A percentile compares a stretch with the other conserved stretches of the same genome.
phyloP scores from a whole-genome alignment of 2,797 vertebrate genomes.

The Syngnathus acus region DNA sequence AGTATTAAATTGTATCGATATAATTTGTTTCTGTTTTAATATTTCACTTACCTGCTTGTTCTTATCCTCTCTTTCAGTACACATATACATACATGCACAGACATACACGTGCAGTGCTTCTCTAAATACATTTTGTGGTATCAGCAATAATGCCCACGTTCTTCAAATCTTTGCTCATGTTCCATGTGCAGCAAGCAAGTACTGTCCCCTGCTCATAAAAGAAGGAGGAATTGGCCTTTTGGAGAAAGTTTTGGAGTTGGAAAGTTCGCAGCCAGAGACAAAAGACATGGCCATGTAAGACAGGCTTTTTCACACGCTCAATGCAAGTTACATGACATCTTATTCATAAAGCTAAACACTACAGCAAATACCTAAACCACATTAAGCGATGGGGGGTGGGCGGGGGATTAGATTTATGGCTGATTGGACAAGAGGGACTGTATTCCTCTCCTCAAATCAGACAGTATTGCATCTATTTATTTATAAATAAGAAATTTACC shows the following conservation, averaged over 20 bases:
- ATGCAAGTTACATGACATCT: not conserved
- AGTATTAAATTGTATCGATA: no score
- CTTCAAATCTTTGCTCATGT: not conserved
- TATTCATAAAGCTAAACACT: not conserved
- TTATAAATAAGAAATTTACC: no score
- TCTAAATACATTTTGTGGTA: not conserved
- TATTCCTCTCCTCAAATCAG: no score
- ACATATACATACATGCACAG: not conserved
- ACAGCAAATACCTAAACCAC: no score
- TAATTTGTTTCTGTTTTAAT: not conserved
- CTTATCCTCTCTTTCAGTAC: not conserved
- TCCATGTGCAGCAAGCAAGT: constrained; percentile 79
- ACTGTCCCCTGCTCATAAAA: constrained; percentile 92
- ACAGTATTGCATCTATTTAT: no score
- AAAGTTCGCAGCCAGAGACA: constrained; percentile 82
- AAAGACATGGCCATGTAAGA: constrained; percentile 93
- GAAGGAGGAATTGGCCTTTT: constrained; percentile 87
- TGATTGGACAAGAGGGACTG: no score
- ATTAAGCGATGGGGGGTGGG: no score
- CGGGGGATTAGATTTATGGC: no score
- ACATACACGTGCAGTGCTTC: not conserved
- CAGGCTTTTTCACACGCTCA: not conserved
- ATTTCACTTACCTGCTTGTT: not conserved
- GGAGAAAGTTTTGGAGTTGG: constrained; percentile 81
- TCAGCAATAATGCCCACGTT: not conserved